phyloP scores from a whole-genome alignment of 2,888 invertebrate genomes.

The Willowsia nigromaculata region DNA sequence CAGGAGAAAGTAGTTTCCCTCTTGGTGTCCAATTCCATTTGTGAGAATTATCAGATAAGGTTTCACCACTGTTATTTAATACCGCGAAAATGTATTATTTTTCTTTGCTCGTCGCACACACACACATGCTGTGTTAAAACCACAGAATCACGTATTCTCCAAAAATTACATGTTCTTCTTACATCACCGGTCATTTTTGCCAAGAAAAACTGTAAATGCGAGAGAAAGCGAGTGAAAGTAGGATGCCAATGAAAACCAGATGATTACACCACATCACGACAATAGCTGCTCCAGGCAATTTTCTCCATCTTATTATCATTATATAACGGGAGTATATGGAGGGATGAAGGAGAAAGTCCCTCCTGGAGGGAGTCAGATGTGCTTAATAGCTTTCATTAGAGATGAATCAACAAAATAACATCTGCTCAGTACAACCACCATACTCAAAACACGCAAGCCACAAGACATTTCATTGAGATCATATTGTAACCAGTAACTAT shows the following conservation, averaged over 20 bases:
- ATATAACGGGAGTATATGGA: background rate
- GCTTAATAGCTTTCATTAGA: conserved; percentile 8
- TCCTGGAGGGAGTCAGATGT: background rate
- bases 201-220: too few species aligned
- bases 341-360: background rate
- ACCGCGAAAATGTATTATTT: background rate
- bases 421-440: background rate
- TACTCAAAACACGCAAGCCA: too few species aligned
- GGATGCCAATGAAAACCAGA: background rate
- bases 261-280: background rate
- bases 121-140: too few species aligned
- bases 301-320: conserved; percentile 25
- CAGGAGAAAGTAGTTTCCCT: background rate
- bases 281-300: background rate
- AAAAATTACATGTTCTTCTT: too few species aligned
- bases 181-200: background rate
- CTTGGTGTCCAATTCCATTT: background rate
- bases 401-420: conserved; percentile 27
- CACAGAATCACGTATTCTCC: too few species aligned
- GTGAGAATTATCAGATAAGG: background rate
- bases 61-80: background rate
- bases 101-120: too few species aligned
- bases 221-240: too few species aligned
- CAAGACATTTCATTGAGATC: too few species aligned
- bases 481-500: too few species aligned